These are phyloP conservation scores for Antennarius striatus DNA, from an alignment of 2,113 vertebrate genomes.

Conservation along the genomic window DNA sequence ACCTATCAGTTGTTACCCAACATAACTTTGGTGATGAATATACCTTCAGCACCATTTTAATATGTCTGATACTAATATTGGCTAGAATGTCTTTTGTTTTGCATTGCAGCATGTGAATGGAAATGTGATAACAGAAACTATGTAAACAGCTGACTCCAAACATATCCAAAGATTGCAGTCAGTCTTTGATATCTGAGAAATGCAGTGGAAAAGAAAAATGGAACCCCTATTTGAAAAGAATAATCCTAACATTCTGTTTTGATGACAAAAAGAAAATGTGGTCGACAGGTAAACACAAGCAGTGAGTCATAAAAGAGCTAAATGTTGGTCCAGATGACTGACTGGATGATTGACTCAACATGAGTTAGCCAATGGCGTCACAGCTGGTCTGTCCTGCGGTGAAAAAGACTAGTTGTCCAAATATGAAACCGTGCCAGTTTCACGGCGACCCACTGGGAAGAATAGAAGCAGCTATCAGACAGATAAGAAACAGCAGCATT, in stretches of 20 bases:
- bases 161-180: no score
- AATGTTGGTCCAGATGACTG: conserved; percentile 17
- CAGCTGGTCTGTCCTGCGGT: conserved; percentile 52
- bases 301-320: conserved; percentile 10
- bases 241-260: background rate
- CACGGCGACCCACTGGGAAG: conserved; percentile 16
- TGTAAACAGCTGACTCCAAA: no score
- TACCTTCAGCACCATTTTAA: background rate
- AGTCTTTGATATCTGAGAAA: background rate
- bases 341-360: conserved; percentile 23
- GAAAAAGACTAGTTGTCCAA: conserved; percentile 47
- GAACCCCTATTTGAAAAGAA: background rate
- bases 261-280: background rate
- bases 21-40: background rate
- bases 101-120: no score
- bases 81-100: no score
- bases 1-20: background rate
- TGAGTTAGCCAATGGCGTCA: conserved; percentile 20
- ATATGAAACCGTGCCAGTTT: conserved; percentile 37
- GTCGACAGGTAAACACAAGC: background rate
- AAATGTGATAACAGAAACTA: no score
- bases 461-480: conserved; percentile 22
- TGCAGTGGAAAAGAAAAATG: background rate
- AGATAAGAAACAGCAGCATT: conserved; percentile 31
- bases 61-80: background rate